Percentiles rank a stretch among this genome's conserved stretches.
Conservation (phyloP, 2,113 vertebrate genomes). For the Alligator mississippiensis region DNA sequence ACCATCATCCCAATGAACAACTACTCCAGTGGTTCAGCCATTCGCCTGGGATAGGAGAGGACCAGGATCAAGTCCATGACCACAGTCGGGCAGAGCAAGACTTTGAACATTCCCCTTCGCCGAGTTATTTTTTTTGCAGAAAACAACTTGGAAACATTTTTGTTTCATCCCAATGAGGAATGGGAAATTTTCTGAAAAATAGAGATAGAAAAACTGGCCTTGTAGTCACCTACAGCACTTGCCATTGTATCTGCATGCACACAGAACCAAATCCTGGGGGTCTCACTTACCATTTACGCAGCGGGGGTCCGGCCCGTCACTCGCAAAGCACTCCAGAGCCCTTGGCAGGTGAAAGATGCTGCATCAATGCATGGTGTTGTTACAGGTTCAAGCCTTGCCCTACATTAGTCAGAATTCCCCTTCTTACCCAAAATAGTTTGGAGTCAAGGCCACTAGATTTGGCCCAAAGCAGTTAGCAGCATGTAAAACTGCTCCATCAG, state of each 20-base stretch:
- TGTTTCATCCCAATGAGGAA: neutral
- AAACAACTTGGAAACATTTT: no score
- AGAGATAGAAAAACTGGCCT: neutral
- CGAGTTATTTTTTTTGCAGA: no score
- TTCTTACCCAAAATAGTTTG: neutral
- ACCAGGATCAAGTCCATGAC: no score
- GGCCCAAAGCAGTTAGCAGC: conserved; percentile 22
- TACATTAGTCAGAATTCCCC: conserved; percentile 23
- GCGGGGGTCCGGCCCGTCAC: neutral
- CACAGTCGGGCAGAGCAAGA: no score
- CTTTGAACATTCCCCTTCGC: no score
- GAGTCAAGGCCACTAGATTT: conserved; percentile 1
- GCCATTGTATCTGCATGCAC: neutral
- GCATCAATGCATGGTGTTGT: conserved; percentile 5
- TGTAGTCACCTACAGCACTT: neutral
- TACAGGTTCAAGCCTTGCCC: neutral
- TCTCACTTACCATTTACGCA: neutral
- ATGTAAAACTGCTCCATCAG: neutral
- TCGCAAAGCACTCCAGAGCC: neutral
- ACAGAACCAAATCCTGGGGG: neutral
- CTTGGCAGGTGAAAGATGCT: neutral
- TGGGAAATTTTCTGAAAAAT: neutral
- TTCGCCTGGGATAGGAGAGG: no score
- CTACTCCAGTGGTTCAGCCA: no score
- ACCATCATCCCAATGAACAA: no score